Base-by-base conservation (phyloP, 2,113 vertebrate species). In the Hucho hucho region DNA sequence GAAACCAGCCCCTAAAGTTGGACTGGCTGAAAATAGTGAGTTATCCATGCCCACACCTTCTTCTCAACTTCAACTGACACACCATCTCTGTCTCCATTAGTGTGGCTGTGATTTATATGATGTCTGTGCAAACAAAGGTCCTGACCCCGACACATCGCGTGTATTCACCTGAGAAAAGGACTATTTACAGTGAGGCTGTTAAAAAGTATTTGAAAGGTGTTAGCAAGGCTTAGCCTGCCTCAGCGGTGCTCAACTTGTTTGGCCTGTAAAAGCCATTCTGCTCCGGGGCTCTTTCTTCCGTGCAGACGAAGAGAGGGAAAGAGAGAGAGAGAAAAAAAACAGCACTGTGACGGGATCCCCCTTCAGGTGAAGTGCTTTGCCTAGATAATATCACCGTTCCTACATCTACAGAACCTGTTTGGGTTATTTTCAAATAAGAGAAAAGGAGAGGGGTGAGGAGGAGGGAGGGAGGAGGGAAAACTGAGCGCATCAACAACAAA, bases 331-430 rank as follows among this genome's bases (percentile, higher is more conserved):
- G 11, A 63, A 25, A 63, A n/a, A 59, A 76, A 14, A 86, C 83
- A 86, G 87, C n/a, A 84, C 83, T 90, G 75, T 87, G 84, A 92
- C 91, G 91, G 85, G 93, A 95, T 94, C 83, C 89, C 93, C 91
- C 90, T 88, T 92, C 85, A 92, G 93, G 91, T 92, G 75, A 94
- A 91, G 91, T 92, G 86, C 87, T 89, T 86, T 79, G 69, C 88
- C 89, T 85, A 93, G 94, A 95, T 96, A 93, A 91, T 92, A 95
- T 95, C 93, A 91, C 20, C 74, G 89, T 93, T 93, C 94, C 91
- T 93, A 93, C 91, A 90, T 90, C 83, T 78, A 77, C 84, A 81
- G 72, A 92, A 94, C 90, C 89, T 93, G 93, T 93, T 95, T 94
- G 92, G 92, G 91, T 96, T 94, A 94, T 93, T 94, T 95, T 93